Evolutionary conservation across 2,888 invertebrate species (phyloP), one percentile per base, ranked within the genome.

Genomic region (Drosophila paramelanica): DNA sequence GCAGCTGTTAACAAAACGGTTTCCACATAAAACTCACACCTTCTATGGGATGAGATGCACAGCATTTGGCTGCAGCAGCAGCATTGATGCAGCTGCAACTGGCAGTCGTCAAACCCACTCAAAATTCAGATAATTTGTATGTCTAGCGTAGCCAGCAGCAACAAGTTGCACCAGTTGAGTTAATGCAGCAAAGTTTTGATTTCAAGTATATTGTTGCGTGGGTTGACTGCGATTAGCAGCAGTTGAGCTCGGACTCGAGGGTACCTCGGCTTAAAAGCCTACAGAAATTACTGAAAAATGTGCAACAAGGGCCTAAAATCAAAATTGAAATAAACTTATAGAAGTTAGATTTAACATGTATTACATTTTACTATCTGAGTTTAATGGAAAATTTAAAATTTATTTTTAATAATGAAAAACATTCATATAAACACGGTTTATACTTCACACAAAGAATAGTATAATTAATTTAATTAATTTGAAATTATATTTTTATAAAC

Each of bases 1-100:
- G 58, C 75, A 67, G 87, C 80, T 86, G 89, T 80, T 88, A 86
- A 89, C 89, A 86, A 88, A 89, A 89, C 87, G 89, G 73, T 89
- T 89, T 78, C 79, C 75, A 72, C 75, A 84, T 88, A 89, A 89
- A 87, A 84, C 89, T 84, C 89, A 72, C 89, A 83, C 83, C 88
- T 84, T 61, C 45, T 52, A 20, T 61, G 46, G 46, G 39, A 49
- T 25, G 31, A 45, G 47, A 51, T 60, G 60, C 56, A 45, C 20
- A 52, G 52, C 76, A 65, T 64, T 60, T 56, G 57, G 20, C 61
- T 55, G 59, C 53, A 17, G 33, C 67, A 25, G 59, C 72, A 25
- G 46, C 60, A 43, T 38, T 65, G 36, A 56, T 36, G 47, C 62
- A 69, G 47, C 60, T 25, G 61, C 67, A 73, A 55, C 50, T 81